A percentile compares a stretch with the other conserved stretches of the same genome.
Evolutionary conservation across 2,888 invertebrate species (phyloP).

Genomic region (Aphelenchoides bicaudatus): DNA sequence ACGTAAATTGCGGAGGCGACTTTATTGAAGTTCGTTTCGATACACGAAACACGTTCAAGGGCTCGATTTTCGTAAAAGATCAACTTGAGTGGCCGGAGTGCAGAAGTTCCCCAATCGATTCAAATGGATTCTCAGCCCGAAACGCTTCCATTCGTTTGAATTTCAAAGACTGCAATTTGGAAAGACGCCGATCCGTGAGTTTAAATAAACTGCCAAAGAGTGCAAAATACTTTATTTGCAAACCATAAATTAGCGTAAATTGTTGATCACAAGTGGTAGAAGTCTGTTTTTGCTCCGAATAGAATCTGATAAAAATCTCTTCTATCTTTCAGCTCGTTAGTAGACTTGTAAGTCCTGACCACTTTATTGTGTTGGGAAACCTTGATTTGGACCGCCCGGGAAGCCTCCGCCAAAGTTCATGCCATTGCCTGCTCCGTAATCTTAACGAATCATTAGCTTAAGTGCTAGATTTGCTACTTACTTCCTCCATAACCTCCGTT

Average conservation of each 20-base stretch:
- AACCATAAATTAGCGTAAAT: neutral
- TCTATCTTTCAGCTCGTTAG: too few relatives aligned
- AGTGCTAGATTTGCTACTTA: conserved; percentile 13
- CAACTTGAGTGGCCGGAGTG: conserved; percentile 48
- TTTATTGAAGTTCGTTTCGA: conserved; percentile 54
- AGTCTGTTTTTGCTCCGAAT: too few relatives aligned
- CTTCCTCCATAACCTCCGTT: conserved; percentile 42
- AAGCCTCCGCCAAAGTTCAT: conserved; percentile 24
- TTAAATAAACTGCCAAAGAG: neutral
- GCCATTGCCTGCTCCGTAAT: conserved; percentile 39
- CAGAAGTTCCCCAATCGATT: conserved; percentile 37
- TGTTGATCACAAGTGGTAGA: too few relatives aligned
- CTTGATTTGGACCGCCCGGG: conserved; percentile 1
- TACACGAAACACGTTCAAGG: conserved; percentile 49
- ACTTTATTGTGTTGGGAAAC: neutral
- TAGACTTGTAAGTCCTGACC: too few relatives aligned
- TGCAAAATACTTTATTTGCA: neutral
- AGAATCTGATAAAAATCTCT: too few relatives aligned
- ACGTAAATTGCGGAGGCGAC: conserved; percentile 51
- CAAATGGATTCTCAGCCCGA: conserved; percentile 23
- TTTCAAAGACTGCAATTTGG: conserved; percentile 51
- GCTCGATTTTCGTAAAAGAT: conserved; percentile 53
- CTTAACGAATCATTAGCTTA: conserved; percentile 1
- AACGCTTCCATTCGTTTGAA: conserved; percentile 44
- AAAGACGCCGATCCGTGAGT: conserved; percentile 45